Conservation (phyloP, 1,140 invertebrate genomes). For the Zaprionus nigranus region DNA sequence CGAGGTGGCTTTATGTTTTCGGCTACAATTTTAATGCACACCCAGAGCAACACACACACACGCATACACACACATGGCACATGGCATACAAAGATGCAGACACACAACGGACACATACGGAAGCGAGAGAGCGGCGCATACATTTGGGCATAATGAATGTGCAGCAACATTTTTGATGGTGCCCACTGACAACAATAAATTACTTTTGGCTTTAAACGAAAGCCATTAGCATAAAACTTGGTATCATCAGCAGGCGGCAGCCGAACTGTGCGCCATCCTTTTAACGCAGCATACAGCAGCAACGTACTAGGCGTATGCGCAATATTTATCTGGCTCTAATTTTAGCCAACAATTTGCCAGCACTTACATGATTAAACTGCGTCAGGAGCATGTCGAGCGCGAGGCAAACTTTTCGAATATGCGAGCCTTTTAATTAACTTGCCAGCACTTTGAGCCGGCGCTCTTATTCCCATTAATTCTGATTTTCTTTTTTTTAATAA, state of each 20-base stretch:
- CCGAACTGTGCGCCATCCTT: constrained; percentile 48
- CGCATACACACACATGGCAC: neutral
- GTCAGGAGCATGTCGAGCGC: constrained; percentile 28
- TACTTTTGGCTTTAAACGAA: constrained; percentile 83
- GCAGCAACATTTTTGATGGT: constrained; percentile 83
- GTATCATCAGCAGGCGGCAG: constrained; percentile 56
- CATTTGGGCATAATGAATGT: constrained; percentile 78
- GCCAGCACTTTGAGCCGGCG: constrained; percentile 47
- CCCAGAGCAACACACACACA: constrained; percentile 14
- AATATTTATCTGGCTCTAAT: constrained; percentile 81
- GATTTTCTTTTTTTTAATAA: constrained; percentile 43
- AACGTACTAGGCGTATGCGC: constrained; percentile 75
- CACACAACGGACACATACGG: constrained; percentile 15
- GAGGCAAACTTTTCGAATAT: constrained; percentile 74
- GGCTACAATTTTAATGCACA: constrained; percentile 74
- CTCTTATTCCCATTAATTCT: constrained; percentile 15
- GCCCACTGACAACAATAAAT: constrained; percentile 82
- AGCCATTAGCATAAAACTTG: constrained; percentile 83
- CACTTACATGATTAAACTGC: constrained; percentile 81
- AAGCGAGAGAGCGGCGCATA: constrained; percentile 26
- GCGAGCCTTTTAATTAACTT: constrained; percentile 79
- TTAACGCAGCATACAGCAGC: constrained; percentile 49
- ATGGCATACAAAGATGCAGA: constrained; percentile 7
- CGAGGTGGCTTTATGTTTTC: constrained; percentile 55
- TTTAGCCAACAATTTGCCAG: constrained; percentile 82